Base-by-base conservation (phyloP, 2,888 invertebrate genomes). In the Neria commutata region DNA sequence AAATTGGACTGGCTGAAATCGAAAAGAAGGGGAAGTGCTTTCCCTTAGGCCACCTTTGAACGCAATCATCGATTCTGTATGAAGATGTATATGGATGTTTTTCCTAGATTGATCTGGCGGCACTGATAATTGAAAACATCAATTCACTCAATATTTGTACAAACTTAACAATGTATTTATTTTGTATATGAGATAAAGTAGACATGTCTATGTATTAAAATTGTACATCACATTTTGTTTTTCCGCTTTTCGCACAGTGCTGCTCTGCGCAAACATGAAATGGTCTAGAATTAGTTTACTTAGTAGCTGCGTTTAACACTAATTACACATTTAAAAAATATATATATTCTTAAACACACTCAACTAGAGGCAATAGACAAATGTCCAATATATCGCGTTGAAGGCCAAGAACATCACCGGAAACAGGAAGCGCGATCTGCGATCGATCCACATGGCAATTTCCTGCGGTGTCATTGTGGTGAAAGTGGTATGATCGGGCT, bases 401-500 rank as follows among this genome's bases (percentile, higher is more conserved):
- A 77, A 77, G 2, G 72, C 74, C 56, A 77, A 49, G 58, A 77
- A 77, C 78, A 74, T 75, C 40, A 72, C 65, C 1, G 77, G 77
- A 61, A 77, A 77, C 16, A 77, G 56, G 17, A 74, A 69, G 16
- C 77, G 68, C 1, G 79, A 72, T 6, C 77, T 68, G 26, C 78
- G 62, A 58, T 77, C 77, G 42, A 77, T 77, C 77, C 77, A 77
- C 77, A 77, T 77, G 60, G 77, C 79, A 54, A 77, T 77, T 61
- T 77, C 77, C 57, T 77, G 77, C 21, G 77, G 77, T 26, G 77
- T 78, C 77, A 77, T 77, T 58, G 77, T 78, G 46, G 77, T 77
- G 53, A 77, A 77, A n/a, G 77, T 78, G 16, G 63, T 56, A 46
- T 72, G 69, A 50, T 72, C 74, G 1, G 45, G 46, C 49, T 71